Percentiles rank a stretch among this genome's conserved stretches.
phyloP scores from a whole-genome alignment of 2,888 invertebrate genomes.

The Calliopum simillimum region DNA sequence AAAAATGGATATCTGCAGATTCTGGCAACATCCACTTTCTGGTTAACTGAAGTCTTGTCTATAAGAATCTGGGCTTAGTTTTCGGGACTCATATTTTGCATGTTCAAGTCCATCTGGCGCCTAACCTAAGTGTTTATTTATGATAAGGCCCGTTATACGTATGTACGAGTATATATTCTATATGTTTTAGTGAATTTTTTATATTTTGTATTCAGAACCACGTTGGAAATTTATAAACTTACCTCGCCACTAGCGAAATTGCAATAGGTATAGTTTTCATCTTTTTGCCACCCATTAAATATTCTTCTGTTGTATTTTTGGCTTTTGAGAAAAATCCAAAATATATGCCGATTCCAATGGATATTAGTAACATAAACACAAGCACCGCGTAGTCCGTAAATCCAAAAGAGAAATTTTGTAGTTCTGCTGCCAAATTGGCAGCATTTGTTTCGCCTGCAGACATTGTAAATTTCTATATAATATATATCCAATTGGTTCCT shows the following conservation, averaged over 20 bases:
- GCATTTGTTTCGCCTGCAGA: conserved; percentile 26
- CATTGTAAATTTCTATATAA: conserved; percentile 33
- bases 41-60: too few relatives aligned
- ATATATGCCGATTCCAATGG: conserved; percentile 72
- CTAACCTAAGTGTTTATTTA: too few relatives aligned
- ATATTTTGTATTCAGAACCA: conserved; percentile 59
- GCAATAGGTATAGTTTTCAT: conserved; percentile 73
- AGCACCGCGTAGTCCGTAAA: conserved; percentile 71
- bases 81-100: too few relatives aligned
- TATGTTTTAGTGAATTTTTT: too few relatives aligned
- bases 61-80: too few relatives aligned
- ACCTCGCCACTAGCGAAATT: conserved; percentile 73
- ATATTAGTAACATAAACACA: conserved; percentile 68
- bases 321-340: conserved; percentile 70
- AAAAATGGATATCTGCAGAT: too few relatives aligned
- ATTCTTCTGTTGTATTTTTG: conserved; percentile 70
- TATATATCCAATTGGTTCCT: too few relatives aligned
- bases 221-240: conserved; percentile 5
- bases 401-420: conserved; percentile 54
- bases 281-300: conserved; percentile 71
- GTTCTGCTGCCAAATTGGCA: conserved; percentile 5
- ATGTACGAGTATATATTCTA: too few relatives aligned
- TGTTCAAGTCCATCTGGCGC: too few relatives aligned
- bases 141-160: too few relatives aligned
- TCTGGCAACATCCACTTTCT: too few relatives aligned